Evolutionary conservation across 2,113 vertebrate genomes (phyloP).

Genomic region (Motacilla alba): DNA sequence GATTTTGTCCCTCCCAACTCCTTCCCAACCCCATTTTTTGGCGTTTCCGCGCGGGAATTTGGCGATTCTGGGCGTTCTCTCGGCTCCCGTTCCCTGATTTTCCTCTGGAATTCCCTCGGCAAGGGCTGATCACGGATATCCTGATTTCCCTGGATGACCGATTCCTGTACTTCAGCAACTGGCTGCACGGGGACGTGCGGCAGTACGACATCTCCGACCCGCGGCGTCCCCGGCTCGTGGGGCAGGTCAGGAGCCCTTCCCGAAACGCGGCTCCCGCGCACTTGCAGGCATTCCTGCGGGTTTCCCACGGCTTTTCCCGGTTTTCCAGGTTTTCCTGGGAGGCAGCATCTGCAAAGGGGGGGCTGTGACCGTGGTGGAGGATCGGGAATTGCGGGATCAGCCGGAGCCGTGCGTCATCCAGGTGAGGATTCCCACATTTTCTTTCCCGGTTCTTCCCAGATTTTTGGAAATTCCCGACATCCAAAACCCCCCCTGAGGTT

Average conservation of each 20-base stretch:
- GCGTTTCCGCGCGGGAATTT: fast-evolving
- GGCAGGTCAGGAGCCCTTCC: not conserved
- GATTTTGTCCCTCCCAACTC: too few species aligned
- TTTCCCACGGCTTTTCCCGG: not conserved
- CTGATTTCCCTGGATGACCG: not conserved
- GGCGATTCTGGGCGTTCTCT: not conserved
- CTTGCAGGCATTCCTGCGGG: too few species aligned
- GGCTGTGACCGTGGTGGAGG: not conserved
- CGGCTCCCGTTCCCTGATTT: not conserved
- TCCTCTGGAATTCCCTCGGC: not conserved
- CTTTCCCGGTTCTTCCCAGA: not conserved
- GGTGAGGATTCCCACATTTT: not conserved
- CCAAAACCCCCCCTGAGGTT: not conserved
- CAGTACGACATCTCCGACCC: not conserved
- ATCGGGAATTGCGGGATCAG: not conserved
- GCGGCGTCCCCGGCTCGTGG: not conserved
- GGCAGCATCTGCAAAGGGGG: not conserved
- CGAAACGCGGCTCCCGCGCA: too few species aligned
- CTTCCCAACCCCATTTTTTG: not conserved
- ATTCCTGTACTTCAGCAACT: not conserved
- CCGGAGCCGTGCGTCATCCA: not conserved
- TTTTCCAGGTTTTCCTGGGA: not conserved
- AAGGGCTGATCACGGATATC: not conserved
- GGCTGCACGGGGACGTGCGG: not conserved
- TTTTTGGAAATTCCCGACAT: not conserved